Conservation (phyloP, 2,113 vertebrate genomes). For the Phalacrocorax brasilianus region DNA sequence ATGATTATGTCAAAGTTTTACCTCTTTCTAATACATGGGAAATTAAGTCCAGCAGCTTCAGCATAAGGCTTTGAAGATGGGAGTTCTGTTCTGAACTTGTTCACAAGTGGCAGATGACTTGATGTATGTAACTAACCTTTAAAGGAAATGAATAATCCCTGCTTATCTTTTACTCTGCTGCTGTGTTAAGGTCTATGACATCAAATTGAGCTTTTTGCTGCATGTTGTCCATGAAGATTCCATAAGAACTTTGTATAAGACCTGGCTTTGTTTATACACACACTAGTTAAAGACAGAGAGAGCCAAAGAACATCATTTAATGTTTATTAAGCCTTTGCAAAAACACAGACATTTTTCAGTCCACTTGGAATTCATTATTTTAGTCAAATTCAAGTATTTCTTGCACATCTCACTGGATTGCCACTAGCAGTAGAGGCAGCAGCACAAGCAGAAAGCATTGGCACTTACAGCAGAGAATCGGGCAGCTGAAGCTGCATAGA, state of each 20-base stretch:
- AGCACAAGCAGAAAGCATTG: not conserved
- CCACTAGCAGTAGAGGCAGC: constrained; percentile 5
- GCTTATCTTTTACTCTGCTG: not conserved
- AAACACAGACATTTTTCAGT: constrained; percentile 11
- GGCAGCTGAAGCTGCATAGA: constrained; percentile 21
- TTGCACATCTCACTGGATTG: not conserved
- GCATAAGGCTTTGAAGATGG: not conserved
- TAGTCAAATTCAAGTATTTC: constrained; percentile 21
- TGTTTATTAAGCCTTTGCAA: constrained; percentile 43
- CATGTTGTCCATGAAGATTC: not conserved
- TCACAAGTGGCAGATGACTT: not conserved
- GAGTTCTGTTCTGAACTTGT: not conserved
- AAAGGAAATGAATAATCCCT: not conserved
- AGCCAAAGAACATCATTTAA: not conserved
- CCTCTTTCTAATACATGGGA: not conserved
- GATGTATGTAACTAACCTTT: not conserved
- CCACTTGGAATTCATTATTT: not conserved
- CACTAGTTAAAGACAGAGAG: not conserved
- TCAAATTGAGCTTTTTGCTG: not conserved
- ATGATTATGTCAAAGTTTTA: not conserved
- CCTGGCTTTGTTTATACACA: not conserved
- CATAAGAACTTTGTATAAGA: not conserved
- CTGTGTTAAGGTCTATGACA: not conserved
- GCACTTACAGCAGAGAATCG: not conserved
- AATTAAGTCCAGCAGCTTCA: not conserved